A percentile compares a stretch with the other conserved stretches of the same genome.
These are phyloP conservation scores for Centroberyx gerrardi DNA, from an alignment of 2,797 vertebrate genomes.

Conservation along the genomic window DNA sequence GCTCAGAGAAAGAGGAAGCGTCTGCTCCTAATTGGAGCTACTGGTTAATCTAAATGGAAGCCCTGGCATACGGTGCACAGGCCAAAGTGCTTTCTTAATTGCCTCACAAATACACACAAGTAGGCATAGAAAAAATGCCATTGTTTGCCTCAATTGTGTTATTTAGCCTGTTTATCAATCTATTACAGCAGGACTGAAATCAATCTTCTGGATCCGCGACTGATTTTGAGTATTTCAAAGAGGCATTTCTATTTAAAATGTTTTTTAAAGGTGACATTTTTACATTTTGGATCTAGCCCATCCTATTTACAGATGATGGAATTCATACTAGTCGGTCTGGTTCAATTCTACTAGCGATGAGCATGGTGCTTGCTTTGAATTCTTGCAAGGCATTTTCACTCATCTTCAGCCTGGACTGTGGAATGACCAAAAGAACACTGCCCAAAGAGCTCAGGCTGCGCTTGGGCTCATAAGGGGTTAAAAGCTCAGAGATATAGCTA, in stretches of 20 bases:
- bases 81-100: slow-evolving; percentile 86
- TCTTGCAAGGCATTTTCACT: too few relatives aligned
- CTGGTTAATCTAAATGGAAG: slow-evolving; percentile 86
- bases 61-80: slow-evolving; percentile 77
- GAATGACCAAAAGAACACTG: too few relatives aligned
- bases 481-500: too few relatives aligned
- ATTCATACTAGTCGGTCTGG: too few relatives aligned
- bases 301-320: too few relatives aligned
- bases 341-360: too few relatives aligned
- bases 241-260: not conserved
- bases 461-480: too few relatives aligned
- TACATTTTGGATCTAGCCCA: too few relatives aligned
- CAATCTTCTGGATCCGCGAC: slow-evolving; percentile 26
- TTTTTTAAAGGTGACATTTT: slow-evolving; percentile 21
- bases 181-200: slow-evolving; percentile 45
- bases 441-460: too few relatives aligned
- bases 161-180: slow-evolving; percentile 56
- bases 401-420: too few relatives aligned
- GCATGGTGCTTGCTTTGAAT: too few relatives aligned
- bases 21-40: slow-evolving; percentile 81
- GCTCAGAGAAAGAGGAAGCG: slow-evolving; percentile 74
- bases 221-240: slow-evolving; percentile 18
- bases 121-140: slow-evolving; percentile 50
- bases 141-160: slow-evolving; percentile 56
- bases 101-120: slow-evolving; percentile 73